These are phyloP conservation scores for Acestrorhynchus altus DNA, from an alignment of 2,797 vertebrate species.

Conservation along the genomic window DNA sequence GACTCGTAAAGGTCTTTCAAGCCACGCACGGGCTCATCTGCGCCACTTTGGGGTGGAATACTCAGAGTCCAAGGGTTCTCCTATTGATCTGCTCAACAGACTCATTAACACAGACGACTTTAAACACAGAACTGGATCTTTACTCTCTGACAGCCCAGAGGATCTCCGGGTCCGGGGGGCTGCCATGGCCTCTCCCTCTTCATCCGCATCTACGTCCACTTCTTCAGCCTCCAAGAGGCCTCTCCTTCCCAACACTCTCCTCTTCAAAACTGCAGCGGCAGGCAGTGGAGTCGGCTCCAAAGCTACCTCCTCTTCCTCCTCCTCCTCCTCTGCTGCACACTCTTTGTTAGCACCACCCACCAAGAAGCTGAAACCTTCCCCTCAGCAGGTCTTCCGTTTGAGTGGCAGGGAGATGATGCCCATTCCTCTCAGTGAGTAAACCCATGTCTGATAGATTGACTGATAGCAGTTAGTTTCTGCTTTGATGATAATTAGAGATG, in stretches of 20 bases:
- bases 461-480: no score
- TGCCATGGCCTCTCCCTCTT: constrained; percentile 62
- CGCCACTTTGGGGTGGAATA: constrained; percentile 92
- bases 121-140: constrained; percentile 81
- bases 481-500: no score
- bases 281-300: constrained; percentile 72
- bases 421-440: constrained; percentile 83
- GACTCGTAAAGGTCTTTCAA: constrained; percentile 92
- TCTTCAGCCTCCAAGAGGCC: constrained; percentile 58
- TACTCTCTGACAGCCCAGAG: constrained; percentile 73
- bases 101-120: constrained; percentile 90
- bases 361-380: constrained; percentile 82
- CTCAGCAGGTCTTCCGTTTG: constrained; percentile 87
- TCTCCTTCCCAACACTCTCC: constrained; percentile 63
- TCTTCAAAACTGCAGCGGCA: constrained; percentile 73
- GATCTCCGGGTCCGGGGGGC: constrained; percentile 66
- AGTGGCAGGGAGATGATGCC: constrained; percentile 83
- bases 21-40: constrained; percentile 91
- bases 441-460: no score
- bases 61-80: constrained; percentile 91
- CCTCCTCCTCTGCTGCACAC: constrained; percentile 74
- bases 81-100: constrained; percentile 89
- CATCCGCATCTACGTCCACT: constrained; percentile 66
- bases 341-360: constrained; percentile 76
- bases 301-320: constrained; percentile 79